phyloP scores from a whole-genome alignment of 2,888 invertebrate genomes.

The Chrysodeixis includens region DNA sequence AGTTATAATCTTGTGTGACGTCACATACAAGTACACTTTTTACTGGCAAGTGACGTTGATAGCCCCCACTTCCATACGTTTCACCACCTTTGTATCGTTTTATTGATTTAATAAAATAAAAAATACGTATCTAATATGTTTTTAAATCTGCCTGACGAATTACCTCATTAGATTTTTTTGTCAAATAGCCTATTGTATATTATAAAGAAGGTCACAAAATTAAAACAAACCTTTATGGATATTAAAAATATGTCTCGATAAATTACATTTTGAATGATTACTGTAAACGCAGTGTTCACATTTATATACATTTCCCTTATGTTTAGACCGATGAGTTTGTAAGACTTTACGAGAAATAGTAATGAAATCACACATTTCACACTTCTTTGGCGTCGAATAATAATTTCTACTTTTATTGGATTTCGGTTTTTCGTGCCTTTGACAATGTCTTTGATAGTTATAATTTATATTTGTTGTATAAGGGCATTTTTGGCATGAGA shows the following conservation, averaged over 20 bases:
- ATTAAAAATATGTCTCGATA: background rate
- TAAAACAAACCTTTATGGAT: background rate
- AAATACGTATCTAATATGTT: too few species aligned
- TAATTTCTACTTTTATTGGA: background rate
- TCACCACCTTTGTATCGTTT: too few species aligned
- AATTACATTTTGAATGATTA: constrained; percentile 8
- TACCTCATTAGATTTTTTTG: too few species aligned
- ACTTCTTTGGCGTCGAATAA: background rate
- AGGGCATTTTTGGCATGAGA: background rate
- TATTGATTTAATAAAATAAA: too few species aligned
- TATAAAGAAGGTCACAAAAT: too few species aligned
- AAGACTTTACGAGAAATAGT: background rate
- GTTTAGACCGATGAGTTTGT: background rate
- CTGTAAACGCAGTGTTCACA: constrained; percentile 7
- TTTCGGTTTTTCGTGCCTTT: background rate
- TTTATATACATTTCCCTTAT: constrained; percentile 4
- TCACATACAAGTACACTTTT: too few species aligned
- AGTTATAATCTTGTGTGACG: too few species aligned
- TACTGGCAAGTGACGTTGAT: too few species aligned
- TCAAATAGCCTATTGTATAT: too few species aligned
- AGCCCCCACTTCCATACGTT: too few species aligned
- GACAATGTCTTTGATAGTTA: background rate
- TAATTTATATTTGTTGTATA: background rate
- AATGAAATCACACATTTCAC: background rate
- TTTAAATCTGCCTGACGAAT: too few species aligned